Base-by-base conservation (phyloP, 2,797 vertebrate genomes). In the Pangasius sanitwongsei region DNA sequence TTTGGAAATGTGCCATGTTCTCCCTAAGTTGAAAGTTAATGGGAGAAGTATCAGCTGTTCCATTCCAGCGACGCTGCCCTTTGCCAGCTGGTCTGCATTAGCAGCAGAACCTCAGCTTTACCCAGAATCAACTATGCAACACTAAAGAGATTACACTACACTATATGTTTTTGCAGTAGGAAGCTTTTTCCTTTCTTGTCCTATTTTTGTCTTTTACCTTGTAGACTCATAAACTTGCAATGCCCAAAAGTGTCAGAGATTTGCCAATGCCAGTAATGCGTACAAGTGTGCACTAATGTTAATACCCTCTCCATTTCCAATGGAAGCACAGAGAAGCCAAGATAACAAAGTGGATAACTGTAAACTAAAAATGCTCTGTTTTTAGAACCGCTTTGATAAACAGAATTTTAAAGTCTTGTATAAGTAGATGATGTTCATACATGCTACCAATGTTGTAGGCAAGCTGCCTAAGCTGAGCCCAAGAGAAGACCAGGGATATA, bases 1-100 rank as follows among this genome's bases (percentile, higher is more conserved):
- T 93, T 94, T 95, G 96, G 96, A 96, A 93, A 92, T 92, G 89
- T 93, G 95, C 95, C 96, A 95, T 92, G n/a, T 82, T 91, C 77
- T 94, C 94, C 93, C 93, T 92, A 94, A 94, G 94, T 93, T 95
- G 92, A 95, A 95, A 94, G 95, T 95, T 95, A 96, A 96, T 95
- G 93, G 93, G 94, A 92, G 91, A 91, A 93, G 91, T 93, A 93
- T 94, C 92, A 90, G 91, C 91, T 91, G 82, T 28, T 86, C 91
- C 84, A 91, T 91, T 92, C 90, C 89, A 91, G 92, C 92, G 89
- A 94, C 67, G 37, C 91, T 6, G 53, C 93, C 93, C 92, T 53
- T 89, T 90, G 92, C 93, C 95, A 95, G 94, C 94, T 95, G 94
- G 91, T 95, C 70, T 90, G 83, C 82, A 77, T 91, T 83, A 90